These are phyloP conservation scores for Pollimyrus isidori DNA, from an alignment of 2,113 vertebrate genomes.

Conservation along the genomic window DNA sequence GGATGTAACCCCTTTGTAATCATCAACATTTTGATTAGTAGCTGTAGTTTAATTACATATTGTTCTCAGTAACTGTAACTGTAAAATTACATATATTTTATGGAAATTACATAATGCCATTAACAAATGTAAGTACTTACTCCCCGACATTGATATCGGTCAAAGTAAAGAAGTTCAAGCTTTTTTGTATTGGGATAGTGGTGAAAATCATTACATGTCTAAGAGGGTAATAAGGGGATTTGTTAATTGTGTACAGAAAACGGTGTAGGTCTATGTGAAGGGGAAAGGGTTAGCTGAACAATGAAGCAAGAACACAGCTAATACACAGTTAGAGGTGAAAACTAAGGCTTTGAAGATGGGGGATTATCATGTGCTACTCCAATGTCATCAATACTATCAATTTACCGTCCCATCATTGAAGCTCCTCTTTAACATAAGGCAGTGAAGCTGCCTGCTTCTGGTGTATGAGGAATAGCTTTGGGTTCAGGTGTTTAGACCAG, in stretches of 20 bases:
- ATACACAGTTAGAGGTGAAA: background rate
- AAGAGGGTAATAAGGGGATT: background rate
- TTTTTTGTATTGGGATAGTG: background rate
- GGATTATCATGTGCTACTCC: background rate
- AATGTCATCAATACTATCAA: background rate
- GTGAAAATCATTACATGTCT: background rate
- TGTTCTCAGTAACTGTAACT: background rate
- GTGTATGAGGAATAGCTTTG: background rate
- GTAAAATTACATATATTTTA: background rate
- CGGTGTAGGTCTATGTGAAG: background rate
- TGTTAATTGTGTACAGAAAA: background rate
- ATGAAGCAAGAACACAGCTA: background rate
- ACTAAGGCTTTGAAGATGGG: background rate
- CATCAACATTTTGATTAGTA: background rate
- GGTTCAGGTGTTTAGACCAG: constrained; percentile 20
- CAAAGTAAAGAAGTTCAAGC: background rate
- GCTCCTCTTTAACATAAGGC: background rate
- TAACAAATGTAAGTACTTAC: background rate
- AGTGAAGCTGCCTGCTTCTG: background rate
- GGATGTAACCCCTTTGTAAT: background rate
- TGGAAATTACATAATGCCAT: background rate
- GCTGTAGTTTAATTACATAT: background rate
- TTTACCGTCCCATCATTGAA: background rate
- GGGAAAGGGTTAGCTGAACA: background rate
- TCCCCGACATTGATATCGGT: background rate